phyloP scores from a whole-genome alignment of 2,888 invertebrate genomes.

The Cantharis nigra region DNA sequence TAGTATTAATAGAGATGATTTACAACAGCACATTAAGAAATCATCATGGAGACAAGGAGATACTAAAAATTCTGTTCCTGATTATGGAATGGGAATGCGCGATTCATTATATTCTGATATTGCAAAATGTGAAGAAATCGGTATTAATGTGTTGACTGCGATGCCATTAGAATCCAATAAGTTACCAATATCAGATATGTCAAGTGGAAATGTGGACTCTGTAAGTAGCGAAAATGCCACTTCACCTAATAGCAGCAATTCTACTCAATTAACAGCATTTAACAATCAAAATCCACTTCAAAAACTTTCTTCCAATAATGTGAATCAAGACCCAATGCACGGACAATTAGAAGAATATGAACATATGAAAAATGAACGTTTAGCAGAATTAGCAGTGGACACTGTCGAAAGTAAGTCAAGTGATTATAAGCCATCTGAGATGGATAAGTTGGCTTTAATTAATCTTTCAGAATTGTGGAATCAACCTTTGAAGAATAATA shows the following conservation, averaged over 20 bases:
- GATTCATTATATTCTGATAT: slow-evolving; percentile 8
- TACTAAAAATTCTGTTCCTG: slow-evolving; percentile 50
- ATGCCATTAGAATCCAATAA: background rate
- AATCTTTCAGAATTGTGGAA: slow-evolving; percentile 72
- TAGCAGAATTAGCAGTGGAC: background rate
- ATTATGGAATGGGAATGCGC: slow-evolving; percentile 42
- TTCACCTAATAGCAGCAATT: slow-evolving; percentile 40
- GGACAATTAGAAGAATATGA: background rate
- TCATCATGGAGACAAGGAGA: background rate
- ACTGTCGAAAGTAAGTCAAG: background rate
- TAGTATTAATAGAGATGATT: background rate
- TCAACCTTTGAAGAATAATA: slow-evolving; percentile 39
- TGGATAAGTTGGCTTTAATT: slow-evolving; percentile 46
- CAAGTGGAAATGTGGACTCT: slow-evolving; percentile 9
- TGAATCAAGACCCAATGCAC: background rate
- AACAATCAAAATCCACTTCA: slow-evolving; percentile 29
- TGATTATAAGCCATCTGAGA: slow-evolving; percentile 1
- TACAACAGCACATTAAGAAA: background rate
- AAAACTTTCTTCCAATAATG: background rate
- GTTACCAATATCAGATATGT: slow-evolving; percentile 5
- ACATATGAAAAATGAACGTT: background rate
- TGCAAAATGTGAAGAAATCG: background rate
- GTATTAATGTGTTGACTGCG: background rate
- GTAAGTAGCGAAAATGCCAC: slow-evolving; percentile 6
- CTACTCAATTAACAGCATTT: slow-evolving; percentile 42